Evolutionary conservation across 1,140 invertebrate genomes (phyloP).

Genomic region (Ctenoplectra terminalis): DNA sequence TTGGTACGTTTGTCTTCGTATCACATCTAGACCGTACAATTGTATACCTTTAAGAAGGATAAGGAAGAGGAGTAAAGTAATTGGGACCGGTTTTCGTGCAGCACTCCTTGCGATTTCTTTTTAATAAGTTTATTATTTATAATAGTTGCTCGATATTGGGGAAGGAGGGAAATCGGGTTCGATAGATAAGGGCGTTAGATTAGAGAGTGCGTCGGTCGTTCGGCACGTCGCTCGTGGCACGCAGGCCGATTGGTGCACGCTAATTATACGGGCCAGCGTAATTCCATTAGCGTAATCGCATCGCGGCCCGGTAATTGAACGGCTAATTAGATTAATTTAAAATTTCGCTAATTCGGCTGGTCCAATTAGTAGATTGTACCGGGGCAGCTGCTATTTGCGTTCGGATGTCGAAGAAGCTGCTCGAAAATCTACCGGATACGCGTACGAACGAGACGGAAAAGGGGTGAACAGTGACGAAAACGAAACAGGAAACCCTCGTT

Average conservation of each 20-base stretch:
- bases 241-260: constrained; percentile 40
- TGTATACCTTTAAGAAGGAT: neutral
- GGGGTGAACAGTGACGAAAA: no score
- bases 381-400: constrained; percentile 22
- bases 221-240: constrained; percentile 37
- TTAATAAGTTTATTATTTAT: constrained; percentile 2
- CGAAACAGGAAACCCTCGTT: constrained; percentile 11
- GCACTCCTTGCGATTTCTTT: neutral
- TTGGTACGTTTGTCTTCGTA: neutral
- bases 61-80: neutral
- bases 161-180: neutral
- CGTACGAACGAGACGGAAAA: neutral
- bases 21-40: neutral
- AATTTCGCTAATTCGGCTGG: constrained; percentile 75
- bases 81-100: neutral
- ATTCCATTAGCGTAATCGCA: constrained; percentile 80
- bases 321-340: constrained; percentile 80
- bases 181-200: constrained; percentile 27
- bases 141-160: neutral
- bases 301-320: constrained; percentile 75
- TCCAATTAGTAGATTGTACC: constrained; percentile 76
- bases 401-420: constrained; percentile 4
- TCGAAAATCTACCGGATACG: constrained; percentile 9
- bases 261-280: constrained; percentile 76
- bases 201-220: constrained; percentile 49